Evolutionary conservation across 1,140 invertebrate genomes (phyloP), one percentile per base, ranked within the genome.

Genomic region (Halesus radiatus): DNA sequence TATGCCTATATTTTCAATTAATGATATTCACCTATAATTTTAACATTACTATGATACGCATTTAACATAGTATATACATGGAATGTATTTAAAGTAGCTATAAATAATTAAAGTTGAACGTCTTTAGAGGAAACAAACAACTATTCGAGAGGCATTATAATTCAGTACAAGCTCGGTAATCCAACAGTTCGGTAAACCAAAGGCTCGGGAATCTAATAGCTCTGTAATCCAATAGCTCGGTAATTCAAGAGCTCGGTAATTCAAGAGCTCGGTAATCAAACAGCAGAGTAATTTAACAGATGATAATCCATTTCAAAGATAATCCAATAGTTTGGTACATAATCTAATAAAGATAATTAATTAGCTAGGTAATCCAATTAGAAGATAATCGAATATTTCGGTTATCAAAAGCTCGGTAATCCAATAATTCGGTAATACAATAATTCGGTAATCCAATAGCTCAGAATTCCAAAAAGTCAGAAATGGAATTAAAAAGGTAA

Each of bases 61-160:
- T 75, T 75, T 56, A 26, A 75, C 32, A 75, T 75, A 75, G 53
- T 75, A 75, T 75, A 37, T 75, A 75, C 72, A 75, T 75, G 72
- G 72, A 75, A 75, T 75, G 72, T 75, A 50, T 75, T 75, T 75
- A 15, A 75, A 58, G 37, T 72, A 72, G 50, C 68, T 72, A 72
- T 18, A 53, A 23, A 72, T 50, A 50, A 50, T 45, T n/a, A 52
- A 50, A 45, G n/a, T 56, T 18, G 54, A 56, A 56, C 5, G n/a
- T 56, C 20, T 56, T 56, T 56, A 18, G n/a, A n/a, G n/a, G n/a
- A 22, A n/a, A 56, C n/a, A 56, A 22, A n/a, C n/a, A 1, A 56
- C n/a, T 56, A 56, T 22, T 56, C 20, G 7, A 45, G 54, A 18
- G n/a, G n/a, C n/a, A 3, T 22, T n/a, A 56, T 18, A 56, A 18